Conservation (phyloP, 2,888 invertebrate species). For the Ferrisia virgata region DNA sequence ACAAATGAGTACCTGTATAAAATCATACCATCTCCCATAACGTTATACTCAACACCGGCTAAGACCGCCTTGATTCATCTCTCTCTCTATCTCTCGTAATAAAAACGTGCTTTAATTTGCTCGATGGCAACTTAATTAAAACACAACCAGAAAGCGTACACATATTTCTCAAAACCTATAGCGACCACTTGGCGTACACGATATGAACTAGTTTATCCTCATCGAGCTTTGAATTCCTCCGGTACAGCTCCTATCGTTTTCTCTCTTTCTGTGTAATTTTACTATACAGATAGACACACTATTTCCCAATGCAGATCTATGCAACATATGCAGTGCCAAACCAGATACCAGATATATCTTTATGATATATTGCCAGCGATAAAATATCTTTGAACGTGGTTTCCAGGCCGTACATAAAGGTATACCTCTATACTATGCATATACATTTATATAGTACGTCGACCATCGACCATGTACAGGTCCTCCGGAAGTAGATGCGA, state of each 20-base stretch:
- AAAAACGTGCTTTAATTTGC: conserved; percentile 11
- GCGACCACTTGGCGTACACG: not conserved
- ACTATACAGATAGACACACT: no score
- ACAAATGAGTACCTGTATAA: not conserved
- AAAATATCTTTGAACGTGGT: not conserved
- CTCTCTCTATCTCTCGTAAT: not conserved
- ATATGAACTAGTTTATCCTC: conserved; percentile 22
- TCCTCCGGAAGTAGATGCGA: not conserved
- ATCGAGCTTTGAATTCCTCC: not conserved
- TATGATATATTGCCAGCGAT: not conserved
- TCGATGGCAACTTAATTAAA: conserved; percentile 38
- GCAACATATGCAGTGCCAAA: not conserved
- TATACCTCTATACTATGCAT: not conserved
- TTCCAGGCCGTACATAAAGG: not conserved
- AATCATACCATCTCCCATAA: not conserved
- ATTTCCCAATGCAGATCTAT: not conserved
- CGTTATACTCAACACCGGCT: not conserved
- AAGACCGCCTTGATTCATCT: not conserved
- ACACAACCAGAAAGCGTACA: not conserved
- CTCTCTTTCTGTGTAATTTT: no score
- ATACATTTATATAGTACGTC: no score
- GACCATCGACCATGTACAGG: no score
- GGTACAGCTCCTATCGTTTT: not conserved
- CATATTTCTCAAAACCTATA: not conserved
- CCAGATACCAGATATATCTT: not conserved